Base-by-base conservation (phyloP, 2,888 invertebrate species). In the Leucozona laternaria region DNA sequence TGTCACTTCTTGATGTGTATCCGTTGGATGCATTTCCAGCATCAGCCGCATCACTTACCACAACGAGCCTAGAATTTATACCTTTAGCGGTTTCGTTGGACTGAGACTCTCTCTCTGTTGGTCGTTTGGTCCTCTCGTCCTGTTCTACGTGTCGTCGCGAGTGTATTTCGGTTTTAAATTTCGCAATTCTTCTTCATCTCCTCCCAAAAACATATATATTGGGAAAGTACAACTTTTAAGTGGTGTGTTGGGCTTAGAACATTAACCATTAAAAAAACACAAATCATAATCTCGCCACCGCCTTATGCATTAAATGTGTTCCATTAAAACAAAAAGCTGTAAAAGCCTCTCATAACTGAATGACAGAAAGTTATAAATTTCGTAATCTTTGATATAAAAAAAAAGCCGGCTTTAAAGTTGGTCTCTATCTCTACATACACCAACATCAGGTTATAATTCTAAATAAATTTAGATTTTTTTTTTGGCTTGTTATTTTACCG, bases 1-100 rank as follows among this genome's bases (percentile, higher is more conserved):
- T 85, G 81, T 85, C 86, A 86, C 70, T 86, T 66, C 73, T 86
- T 75, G 81, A 82, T 81, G 82, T 81, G 81, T 86, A 78, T 78
- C 78, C 78, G 45, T 71, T 81, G 86, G 78, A 81, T 86, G 78
- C 77, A 86, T 75, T 81, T 81, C 76, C 79, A 79, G 68, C 85
- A 84, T 71, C 84, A 80, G 77, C 77, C 72, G 60, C 73, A 81
- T 64, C 81, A 73, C 73, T 68, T 48, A 75, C 77, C 57, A 45
- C 78, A 86, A 79, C 82, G 73, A 79, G 78, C 75, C 70, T 86
- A 66, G 81, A 81, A 86, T 80, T 81, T 70, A 73, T 86, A 86
- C 57, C 81, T 86, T 81, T 66, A 62, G 79, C 70, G 64, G 73
- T 78, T 53, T 53, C 66, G 55, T 73, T 72, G 78, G 57, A 64